A percentile compares a stretch with the other conserved stretches of the same genome.
phyloP scores from a whole-genome alignment of 2,888 invertebrate genomes.

The Pimpla rufipes region DNA sequence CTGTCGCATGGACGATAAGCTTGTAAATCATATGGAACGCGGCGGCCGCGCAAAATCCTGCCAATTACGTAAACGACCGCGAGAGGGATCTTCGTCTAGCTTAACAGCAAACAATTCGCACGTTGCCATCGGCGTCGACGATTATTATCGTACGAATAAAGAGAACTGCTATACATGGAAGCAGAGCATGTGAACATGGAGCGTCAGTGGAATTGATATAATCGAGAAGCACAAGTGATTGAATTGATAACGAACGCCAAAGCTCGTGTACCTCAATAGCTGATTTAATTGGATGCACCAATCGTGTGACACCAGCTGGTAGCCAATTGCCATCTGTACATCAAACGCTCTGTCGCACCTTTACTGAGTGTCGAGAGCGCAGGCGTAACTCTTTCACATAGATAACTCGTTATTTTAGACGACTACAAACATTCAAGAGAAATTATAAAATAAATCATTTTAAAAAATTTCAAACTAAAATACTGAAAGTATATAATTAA shows the following conservation, averaged over 20 bases:
- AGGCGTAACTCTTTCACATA: background rate
- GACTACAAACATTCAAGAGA: too few relatives aligned
- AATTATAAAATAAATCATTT: background rate
- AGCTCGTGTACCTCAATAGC: background rate
- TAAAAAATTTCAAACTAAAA: too few relatives aligned
- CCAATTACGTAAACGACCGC: conserved; percentile 11
- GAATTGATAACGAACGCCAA: background rate
- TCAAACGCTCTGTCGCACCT: background rate
- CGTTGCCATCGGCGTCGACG: background rate
- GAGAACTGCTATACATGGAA: background rate
- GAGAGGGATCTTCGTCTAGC: background rate
- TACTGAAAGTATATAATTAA: too few relatives aligned
- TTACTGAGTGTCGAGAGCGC: background rate
- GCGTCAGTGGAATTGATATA: background rate
- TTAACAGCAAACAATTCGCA: background rate
- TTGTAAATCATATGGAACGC: background rate
- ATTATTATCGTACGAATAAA: conserved; percentile 2
- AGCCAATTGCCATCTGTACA: background rate
- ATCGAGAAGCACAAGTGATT: background rate
- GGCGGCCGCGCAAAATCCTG: background rate
- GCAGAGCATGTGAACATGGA: background rate
- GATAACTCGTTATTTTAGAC: conserved; percentile 1
- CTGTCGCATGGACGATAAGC: conserved; percentile 1
- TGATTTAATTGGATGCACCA: background rate
- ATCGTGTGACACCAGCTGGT: background rate